Conservation (phyloP, 1,140 invertebrate species). For the Bathynomus jamesi region DNA sequence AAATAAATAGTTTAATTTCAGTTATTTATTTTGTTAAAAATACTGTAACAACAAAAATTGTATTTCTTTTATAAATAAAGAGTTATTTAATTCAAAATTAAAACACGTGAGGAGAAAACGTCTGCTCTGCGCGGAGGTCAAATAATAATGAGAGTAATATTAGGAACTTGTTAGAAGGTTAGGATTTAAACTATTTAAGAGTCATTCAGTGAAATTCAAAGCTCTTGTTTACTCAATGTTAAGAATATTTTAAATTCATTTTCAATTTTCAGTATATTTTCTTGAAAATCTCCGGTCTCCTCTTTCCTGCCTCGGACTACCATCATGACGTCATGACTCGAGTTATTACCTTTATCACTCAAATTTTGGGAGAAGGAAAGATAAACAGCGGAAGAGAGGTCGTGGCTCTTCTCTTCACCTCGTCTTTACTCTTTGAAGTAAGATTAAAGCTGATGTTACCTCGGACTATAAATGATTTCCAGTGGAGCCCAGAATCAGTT, state of each 20-base stretch:
- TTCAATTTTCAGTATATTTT: slow-evolving; percentile 43
- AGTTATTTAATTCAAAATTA: no score
- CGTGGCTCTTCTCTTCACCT: slow-evolving; percentile 23
- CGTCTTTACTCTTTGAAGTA: slow-evolving; percentile 29
- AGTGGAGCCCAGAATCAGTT: no score
- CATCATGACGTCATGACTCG: slow-evolving; percentile 46
- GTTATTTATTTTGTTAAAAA: no score
- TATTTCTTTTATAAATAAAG: no score
- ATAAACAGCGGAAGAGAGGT: slow-evolving; percentile 18
- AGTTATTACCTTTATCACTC: slow-evolving; percentile 45
- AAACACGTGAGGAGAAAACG: no score
- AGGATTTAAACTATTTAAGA: background rate
- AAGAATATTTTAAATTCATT: slow-evolving; percentile 2
- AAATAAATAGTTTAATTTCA: no score
- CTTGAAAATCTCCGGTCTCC: slow-evolving; percentile 43
- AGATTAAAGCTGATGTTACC: background rate
- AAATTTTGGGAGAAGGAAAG: slow-evolving; percentile 41
- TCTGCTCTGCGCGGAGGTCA: no score
- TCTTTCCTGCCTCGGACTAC: slow-evolving; percentile 49
- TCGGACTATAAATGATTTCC: no score
- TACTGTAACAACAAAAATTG: no score
- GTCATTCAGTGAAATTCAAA: background rate
- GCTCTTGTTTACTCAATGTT: background rate
- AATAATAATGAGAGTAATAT: background rate
- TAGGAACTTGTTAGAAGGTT: background rate